Evolutionary conservation across 2,113 vertebrate genomes (phyloP), one percentile per base, ranked within the genome.

Genomic region (Hemiprocne comata): DNA sequence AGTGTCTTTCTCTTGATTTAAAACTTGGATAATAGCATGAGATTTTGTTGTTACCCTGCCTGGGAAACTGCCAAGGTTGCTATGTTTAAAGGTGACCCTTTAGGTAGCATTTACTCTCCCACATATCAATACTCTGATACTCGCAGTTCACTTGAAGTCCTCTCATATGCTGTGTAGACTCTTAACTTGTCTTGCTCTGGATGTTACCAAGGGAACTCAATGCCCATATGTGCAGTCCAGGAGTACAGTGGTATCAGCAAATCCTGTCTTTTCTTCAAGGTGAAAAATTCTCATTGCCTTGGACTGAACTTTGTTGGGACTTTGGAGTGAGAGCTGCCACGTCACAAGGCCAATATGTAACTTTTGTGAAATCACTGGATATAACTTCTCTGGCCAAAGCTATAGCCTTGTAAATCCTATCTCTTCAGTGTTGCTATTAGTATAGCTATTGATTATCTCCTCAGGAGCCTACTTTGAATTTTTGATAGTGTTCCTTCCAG

Each of bases 141-240:
- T 62, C 20, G 31, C 24, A 44, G 38, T 23, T 75, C 33, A 34
- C 33, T 11, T 33, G 23, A 77, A 75, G 40, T 71, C 69, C 38
- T 53, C 11, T 89, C 38, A 18, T 24, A 24, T 14, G 29, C 78
- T 62, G 6, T 65, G 61, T 55, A 69, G 48, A 33, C n/a, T 33
- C 26, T 33, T 73, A 54, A 54, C 10, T 72, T 87, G 21, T 61
- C 51, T 83, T 83, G 46, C 93, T 58, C 17, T 42, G 58, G 65
- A 80, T 21, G 51, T 77, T 64, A 74, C 33, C 44, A 46, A 58
- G 15, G 24, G 66, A 90, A 53, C 26, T 65, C 44, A 38, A 4
- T 26, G 40, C 23, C 71, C 26, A 24, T 18, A 31, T 0, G 0
- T 31, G 28, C 20, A 28, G 28, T 51, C 13, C 55, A 88, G 62